These are phyloP conservation scores for Egretta garzetta DNA, from an alignment of 2,113 vertebrate genomes.

Conservation along the genomic window DNA sequence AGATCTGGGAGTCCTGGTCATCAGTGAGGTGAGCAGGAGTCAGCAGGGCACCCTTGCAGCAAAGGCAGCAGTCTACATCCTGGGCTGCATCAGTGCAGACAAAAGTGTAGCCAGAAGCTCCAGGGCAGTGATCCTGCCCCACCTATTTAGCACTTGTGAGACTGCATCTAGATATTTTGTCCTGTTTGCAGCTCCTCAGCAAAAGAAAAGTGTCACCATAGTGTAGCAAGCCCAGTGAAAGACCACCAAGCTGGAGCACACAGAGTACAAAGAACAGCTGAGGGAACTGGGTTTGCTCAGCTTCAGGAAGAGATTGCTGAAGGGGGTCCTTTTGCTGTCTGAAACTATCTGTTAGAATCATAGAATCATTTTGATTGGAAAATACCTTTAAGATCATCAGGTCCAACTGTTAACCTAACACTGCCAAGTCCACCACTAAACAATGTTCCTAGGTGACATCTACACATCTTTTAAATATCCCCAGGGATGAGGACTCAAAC, in stretches of 20 bases:
- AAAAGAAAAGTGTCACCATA: not conserved
- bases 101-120: not conserved
- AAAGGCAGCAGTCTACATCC: not conserved
- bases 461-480: too few relatives aligned
- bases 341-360: not conserved
- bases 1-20: too few relatives aligned
- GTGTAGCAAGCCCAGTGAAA: not conserved
- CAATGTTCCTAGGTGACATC: too few relatives aligned
- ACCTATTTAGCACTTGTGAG: not conserved
- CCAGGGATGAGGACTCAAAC: too few relatives aligned
- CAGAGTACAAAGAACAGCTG: accelerated
- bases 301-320: not conserved
- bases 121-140: not conserved
- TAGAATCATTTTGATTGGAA: too few relatives aligned
- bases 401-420: too few relatives aligned
- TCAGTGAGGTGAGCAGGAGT: not conserved
- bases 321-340: not conserved
- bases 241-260: not conserved
- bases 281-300: not conserved
- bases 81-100: not conserved
- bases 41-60: not conserved
- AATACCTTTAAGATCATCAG: too few relatives aligned
- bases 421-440: too few relatives aligned
- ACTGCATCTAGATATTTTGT: not conserved
- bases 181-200: not conserved